Base-by-base conservation (phyloP, 2,888 invertebrate species). In the Listrodromus nycthemerus region DNA sequence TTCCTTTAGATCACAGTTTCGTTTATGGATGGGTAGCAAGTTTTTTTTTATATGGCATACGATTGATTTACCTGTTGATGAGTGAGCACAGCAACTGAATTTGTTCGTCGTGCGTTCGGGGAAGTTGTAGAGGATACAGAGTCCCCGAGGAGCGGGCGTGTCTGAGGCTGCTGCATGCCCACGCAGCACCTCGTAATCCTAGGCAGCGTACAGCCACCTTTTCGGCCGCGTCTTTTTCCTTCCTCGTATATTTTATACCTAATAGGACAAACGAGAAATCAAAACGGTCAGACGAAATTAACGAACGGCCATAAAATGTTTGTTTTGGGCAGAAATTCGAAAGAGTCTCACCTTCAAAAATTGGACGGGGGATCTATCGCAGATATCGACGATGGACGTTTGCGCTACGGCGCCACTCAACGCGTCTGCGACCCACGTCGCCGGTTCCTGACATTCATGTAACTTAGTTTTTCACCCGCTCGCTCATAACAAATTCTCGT, bases 101-200 rank as follows among this genome's bases (percentile, higher is more conserved):
- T 93, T 78, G 90, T 92, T 87, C 92, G 92, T 85, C 92, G 92
- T 86, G 92, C 89, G 89, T 90, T 92, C 90, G 93, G 93, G 92
- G 93, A 92, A 92, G 93, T 92, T 92, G 93, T 92, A 92, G 93
- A 93, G 93, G 93, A 93, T 93, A 92, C 93, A 90, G 93, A 93
- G 92, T 93, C 93, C 93, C 93, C 93, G 91, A 93, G 93, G 90
- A 93, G 93, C 93, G 93, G 93, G 93, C 93, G 93, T 92, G 93
- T 92, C 93, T 93, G 93, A 92, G 93, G 93, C 92, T 93, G 93
- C 93, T 93, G 93, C 93, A 93, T 93, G 92, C 93, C 93, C 93
- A 93, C 92, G 93, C 93, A 93, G 93, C 93, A 91, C 93, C 93
- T 92, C 93, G 91, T 90, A 92, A 92, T 92, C 92, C 90, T 90